Conservation (phyloP, 2,113 vertebrate species). For the Sinocyclocheilus anshuiensis region DNA sequence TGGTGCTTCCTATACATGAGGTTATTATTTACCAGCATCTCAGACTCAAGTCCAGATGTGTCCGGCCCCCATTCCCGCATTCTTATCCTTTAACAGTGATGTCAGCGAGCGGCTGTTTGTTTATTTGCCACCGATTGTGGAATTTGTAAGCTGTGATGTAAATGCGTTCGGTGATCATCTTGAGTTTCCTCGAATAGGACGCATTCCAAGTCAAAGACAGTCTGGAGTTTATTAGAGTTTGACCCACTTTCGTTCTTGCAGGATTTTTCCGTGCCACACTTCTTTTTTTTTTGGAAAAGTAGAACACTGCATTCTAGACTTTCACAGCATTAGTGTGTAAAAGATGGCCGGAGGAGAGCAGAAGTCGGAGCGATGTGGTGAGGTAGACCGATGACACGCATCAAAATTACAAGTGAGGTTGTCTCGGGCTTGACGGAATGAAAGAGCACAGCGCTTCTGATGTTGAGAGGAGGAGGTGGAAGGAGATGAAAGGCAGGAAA, state of each 20-base stretch:
- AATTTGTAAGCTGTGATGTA: not conserved
- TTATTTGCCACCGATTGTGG: not conserved
- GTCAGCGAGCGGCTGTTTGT: not conserved
- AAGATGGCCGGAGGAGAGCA: conserved; percentile 34
- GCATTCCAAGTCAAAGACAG: not conserved
- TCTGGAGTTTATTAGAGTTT: conserved; percentile 42
- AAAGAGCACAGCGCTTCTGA: not conserved
- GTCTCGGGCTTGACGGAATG: not conserved
- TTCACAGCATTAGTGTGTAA: not conserved
- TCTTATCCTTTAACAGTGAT: not conserved
- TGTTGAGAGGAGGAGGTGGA: not conserved
- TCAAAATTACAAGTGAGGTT: conserved; percentile 12
- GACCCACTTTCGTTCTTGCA: conserved; percentile 30
- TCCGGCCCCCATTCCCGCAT: not conserved
- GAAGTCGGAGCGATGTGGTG: not conserved
- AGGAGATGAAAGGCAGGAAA: conserved; percentile 55
- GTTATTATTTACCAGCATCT: conserved; percentile 8
- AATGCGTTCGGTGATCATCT: not conserved
- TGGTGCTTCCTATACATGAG: conserved; percentile 39
- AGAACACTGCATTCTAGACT: not conserved
- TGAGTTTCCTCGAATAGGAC: not conserved
- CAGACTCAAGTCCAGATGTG: conserved; percentile 31
- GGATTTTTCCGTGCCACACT: conserved; percentile 8
- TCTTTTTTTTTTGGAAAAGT: conserved; percentile 17
- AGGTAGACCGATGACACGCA: conserved; percentile 5